Base-by-base conservation (phyloP, 2,888 invertebrate species). In the Polydrusus pterygomalis region DNA sequence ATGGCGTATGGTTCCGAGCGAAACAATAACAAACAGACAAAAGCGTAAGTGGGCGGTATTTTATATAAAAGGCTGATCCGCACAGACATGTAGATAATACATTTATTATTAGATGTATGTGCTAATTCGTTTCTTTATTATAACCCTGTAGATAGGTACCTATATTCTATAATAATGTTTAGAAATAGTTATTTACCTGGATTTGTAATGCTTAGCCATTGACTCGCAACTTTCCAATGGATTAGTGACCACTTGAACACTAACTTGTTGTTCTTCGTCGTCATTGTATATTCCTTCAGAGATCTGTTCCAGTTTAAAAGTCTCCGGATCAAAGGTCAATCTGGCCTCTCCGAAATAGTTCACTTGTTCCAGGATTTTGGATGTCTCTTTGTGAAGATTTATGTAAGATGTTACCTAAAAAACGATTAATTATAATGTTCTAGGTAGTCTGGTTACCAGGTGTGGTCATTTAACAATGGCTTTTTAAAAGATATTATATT, bases 341-440 rank as follows among this genome's bases (percentile, higher is more conserved):
- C 89, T 87, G 2, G 89, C 88, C 7, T 90, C 89, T 30, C 91
- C 91, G 89, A 90, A 91, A 83, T 89, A 90, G 5, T 90, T 89
- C 5, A 92, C 89, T 71, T 90, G 90, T 8, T 89, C 88, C 62
- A 92, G 84, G 6, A 92, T 83, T 81, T 90, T 90, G 6, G 91
- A 86, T 0, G 91, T 89, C 80, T 90, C 90, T 70, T 89, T 88
- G 77, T 92, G 92, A 11, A 91, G 87, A 75, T 89, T 89, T 83
- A 92, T 87, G 81, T 91, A 92, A 10, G 88, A 88, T 17, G 84
- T 83, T 0, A 92, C 90, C 92, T 69, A 58, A 58, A 69, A 56
- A 5, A 65, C 2, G 15, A 67, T 40, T 40, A 40, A 1, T 40
- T 40, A 40, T 11, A 11, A 40, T 40, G 2, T 40, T 40, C 2